Evolutionary conservation across 2,797 vertebrate species (phyloP), one percentile per base, ranked within the genome.

Genomic region (Acomys russatus): DNA sequence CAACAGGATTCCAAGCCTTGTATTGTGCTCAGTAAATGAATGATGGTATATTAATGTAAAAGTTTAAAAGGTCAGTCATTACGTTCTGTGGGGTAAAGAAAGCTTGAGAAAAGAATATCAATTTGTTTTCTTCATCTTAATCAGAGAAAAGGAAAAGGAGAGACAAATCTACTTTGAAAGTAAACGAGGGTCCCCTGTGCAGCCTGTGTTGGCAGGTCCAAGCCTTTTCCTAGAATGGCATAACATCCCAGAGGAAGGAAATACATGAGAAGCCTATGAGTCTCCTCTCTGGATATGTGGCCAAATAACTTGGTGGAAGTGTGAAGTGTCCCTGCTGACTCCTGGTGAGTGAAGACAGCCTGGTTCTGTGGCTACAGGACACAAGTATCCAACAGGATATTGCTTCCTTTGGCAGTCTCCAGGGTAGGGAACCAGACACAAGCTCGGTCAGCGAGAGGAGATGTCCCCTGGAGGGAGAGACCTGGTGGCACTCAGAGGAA

Each of bases 121-220:
- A 63, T 76, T 91, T 30, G 23, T 83, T 90, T 95, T 87, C 54
- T 23, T 90, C 44, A 85, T 74, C 17, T 85, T 86, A 73, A 89
- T 9, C 30, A 66, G 18, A 77, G 35, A 56, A 76, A 83, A 88
- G 35, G 63, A 76, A 83, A 88, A 63, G 11, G 28, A 68, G 51
- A 92, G n/a, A 66, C 4, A 83, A 80, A 94, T 56, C 9, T 25
- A 63, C 35, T 49, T 82, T 90, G 28, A 88, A 73, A 71, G 7
- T 56, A 59, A 85, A 35, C 76, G 77, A 18, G n/a, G 10, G 30
- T 33, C n/a, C 15, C 11, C 54, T 33, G 11, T 23, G 20, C 0
- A 4, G 44, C 18, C n/a, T 2, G 0, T 3, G 1, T 33, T 9
- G 25, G 23, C 54, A 28, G 35, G 44, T 28, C 10, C 80, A 8